Evolutionary conservation across 2,113 vertebrate species (phyloP).

Genomic region (Zosterops pallidus): DNA sequence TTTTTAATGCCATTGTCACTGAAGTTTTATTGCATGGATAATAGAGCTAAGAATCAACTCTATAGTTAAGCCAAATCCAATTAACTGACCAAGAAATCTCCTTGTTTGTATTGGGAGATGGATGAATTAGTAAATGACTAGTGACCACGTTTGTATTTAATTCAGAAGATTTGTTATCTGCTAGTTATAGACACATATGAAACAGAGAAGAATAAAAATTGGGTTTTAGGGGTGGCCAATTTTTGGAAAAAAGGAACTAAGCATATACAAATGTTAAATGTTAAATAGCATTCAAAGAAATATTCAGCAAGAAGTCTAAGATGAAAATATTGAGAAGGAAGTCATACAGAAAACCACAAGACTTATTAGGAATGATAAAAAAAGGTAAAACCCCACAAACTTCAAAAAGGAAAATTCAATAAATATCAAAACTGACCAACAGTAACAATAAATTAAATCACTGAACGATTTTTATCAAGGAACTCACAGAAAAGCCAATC

Average conservation of each 20-base stretch:
- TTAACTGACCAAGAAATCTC: background rate
- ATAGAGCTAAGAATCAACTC: background rate
- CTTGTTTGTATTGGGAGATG: background rate
- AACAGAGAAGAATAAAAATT: background rate
- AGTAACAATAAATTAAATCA: background rate
- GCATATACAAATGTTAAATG: background rate
- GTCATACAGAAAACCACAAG: background rate
- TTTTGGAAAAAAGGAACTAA: background rate
- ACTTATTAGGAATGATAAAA: background rate
- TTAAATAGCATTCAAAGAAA: background rate
- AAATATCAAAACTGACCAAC: background rate
- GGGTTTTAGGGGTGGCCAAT: background rate
- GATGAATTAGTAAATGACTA: background rate
- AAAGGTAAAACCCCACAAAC: background rate
- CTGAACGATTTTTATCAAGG: background rate
- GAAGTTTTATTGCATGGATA: background rate
- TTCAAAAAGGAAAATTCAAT: background rate
- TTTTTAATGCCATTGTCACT: background rate
- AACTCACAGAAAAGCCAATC: background rate
- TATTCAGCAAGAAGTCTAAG: background rate
- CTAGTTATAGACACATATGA: background rate
- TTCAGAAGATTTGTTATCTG: background rate
- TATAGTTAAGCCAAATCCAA: background rate
- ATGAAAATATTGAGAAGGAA: background rate
- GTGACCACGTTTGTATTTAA: background rate